Conservation (phyloP, 2,888 invertebrate species). For the Trichogramma evanescens region DNA sequence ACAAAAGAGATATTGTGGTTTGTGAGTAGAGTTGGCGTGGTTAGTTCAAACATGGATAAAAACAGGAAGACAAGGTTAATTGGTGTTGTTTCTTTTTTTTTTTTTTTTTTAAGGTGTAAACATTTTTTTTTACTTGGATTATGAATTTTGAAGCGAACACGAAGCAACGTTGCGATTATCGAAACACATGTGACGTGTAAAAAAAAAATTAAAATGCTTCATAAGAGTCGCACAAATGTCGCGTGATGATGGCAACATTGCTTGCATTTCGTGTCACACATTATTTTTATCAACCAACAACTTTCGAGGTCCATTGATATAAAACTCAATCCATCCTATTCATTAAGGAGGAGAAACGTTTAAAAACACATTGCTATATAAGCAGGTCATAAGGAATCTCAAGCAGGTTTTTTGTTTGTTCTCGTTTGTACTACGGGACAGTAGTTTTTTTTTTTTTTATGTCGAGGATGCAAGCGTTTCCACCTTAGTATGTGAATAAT, state of each 20-base stretch:
- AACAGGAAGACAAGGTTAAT: background rate
- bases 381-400: conserved; percentile 15
- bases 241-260: no score
- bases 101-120: background rate
- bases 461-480: conserved; percentile 18
- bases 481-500: background rate
- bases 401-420: conserved; percentile 12
- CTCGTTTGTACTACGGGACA: background rate
- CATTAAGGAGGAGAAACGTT: background rate
- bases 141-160: no score
- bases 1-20: background rate
- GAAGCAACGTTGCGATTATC: no score
- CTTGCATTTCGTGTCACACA: no score
- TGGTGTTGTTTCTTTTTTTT: conserved; percentile 2
- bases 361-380: conserved; percentile 3
- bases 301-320: conserved; percentile 8
- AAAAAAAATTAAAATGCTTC: conserved; percentile 1
- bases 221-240: background rate
- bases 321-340: background rate
- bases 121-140: no score
- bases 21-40: background rate
- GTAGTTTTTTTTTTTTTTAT: background rate
- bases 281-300: conserved; percentile 8
- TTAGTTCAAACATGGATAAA: background rate
- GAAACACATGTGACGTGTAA: no score